Evolutionary conservation across 2,888 invertebrate genomes (phyloP).

Genomic region (Perizoma affinitatum): DNA sequence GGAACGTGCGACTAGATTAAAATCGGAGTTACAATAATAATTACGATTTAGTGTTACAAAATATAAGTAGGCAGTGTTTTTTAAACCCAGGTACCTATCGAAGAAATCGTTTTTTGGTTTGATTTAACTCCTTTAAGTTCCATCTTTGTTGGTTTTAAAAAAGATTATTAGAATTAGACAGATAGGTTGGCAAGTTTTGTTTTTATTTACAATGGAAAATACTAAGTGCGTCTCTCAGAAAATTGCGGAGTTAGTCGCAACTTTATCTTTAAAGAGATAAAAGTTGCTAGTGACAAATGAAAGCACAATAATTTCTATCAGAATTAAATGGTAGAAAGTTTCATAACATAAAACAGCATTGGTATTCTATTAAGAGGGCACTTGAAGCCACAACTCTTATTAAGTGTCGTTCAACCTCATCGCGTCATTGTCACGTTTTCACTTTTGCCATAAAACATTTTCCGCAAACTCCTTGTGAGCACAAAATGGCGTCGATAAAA

Average conservation of each 20-base stretch:
- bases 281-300: no score
- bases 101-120: no score
- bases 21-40: constrained; percentile 7
- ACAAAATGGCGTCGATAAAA: constrained; percentile 70
- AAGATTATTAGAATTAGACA: no score
- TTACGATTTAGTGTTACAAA: constrained; percentile 19
- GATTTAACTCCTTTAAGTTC: no score
- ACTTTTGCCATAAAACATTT: constrained; percentile 74
- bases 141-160: no score
- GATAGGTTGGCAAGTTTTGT: no score
- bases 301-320: no score
- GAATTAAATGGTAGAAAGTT: constrained; percentile 43
- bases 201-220: no score
- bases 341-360: constrained; percentile 27
- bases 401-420: constrained; percentile 57
- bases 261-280: no score
- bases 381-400: constrained; percentile 46
- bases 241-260: no score
- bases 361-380: constrained; percentile 46
- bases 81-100: no score
- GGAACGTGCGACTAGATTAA: constrained; percentile 17
- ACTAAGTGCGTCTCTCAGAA: no score
- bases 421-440: constrained; percentile 60
- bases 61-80: not conserved
- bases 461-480: constrained; percentile 56